Evolutionary conservation across 1,140 invertebrate genomes (phyloP), one percentile per base, ranked within the genome.

Genomic region (Sarcophaga peregrina): DNA sequence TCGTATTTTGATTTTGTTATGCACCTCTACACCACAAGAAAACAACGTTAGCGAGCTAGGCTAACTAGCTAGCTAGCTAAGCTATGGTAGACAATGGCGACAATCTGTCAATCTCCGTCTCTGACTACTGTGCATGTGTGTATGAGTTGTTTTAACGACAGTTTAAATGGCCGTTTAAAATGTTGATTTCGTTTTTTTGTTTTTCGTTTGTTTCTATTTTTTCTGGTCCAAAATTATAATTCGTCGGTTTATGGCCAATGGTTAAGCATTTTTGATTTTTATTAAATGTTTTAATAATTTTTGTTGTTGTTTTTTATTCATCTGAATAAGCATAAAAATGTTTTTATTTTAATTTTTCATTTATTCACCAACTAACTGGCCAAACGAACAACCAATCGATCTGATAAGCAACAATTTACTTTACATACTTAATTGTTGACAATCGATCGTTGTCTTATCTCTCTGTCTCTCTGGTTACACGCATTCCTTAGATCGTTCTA

Each of bases 371-470:
- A 37, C 25, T 1, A 37, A 37, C 25, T 37, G 25, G 4, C 25
- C 25, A 37, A 37, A 1, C 25, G 25, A 37, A 37, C 25, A 37
- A 37, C 25, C 25, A 37, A 37, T 4, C 25, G 25, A 37, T 68
- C 62, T 68, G 62, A 68, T 68, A 68, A 68, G 62, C 8, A 68
- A 20, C 62, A 68, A 68, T 68, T 68, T 68, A 68, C 20, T 68
- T 68, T 68, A 68, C 62, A 68, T 68, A 68, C 62, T 68, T 68
- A 68, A 68, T 68, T 68, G 62, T 68, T 17, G 17, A 68, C 62
- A 68, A 20, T 52, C 20, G 17, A n/a, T 8, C 5, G 8, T 20
- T 68, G 10, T 68, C 62, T 68, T 68, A 68, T 68, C 62, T 13
- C 11, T 17, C 20, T 17, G 20, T 68, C 62, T 13, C 11, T 17